Base-by-base conservation (phyloP, 35 echinoderm and acorn worm genomes). In the Apostichopus parvimensis region DNA sequence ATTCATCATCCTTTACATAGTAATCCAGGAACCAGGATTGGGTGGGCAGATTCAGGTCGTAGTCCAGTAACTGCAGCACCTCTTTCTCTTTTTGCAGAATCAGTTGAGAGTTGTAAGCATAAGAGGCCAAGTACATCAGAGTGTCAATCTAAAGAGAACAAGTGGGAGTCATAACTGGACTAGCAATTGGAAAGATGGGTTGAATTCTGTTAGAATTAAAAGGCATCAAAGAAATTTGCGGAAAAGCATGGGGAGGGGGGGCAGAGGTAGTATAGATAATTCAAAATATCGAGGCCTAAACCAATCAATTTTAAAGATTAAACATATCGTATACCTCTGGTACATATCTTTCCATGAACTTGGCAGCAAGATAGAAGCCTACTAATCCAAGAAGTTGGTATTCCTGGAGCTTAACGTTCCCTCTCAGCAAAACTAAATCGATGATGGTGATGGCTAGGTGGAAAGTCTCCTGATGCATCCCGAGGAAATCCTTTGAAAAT, bases 361-460 rank as follows among this genome's bases (percentile, higher is more conserved):
- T 92, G 10, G 79, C 79, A 9, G 91, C 91, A 18, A 92, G 45
- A 68, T 68, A 86, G 6, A 92, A 62, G 55, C 80, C 79, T 7
- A 83, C 52, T 53, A 84, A 12, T 86, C 91, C 91, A 57, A 92
- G 61, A 17, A 92, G 79, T 64, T 92, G 91, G n/a, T 81, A 83
- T 22, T 86, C 78, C 5, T 86, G 64, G 4, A 92, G 14, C 6
- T 78, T 52, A 68, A 92, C 72, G 52, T 53, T 9, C 4, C 58
- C 52, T 34, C 86, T 73, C 23, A 22, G n/a, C 13, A 87, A 5
- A 53, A 83, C 65, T 6, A 62, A 68, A 23, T 92, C 91, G 6
- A 92, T 62, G 6, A 92, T 66, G 57, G 91, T 78, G 8, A 86
- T 58, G 45, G 91, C 78, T 8, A 92, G 79, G 57, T 92, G 91